Conservation (phyloP, 2,113 vertebrate species). For the Microcebus tavaratra region DNA sequence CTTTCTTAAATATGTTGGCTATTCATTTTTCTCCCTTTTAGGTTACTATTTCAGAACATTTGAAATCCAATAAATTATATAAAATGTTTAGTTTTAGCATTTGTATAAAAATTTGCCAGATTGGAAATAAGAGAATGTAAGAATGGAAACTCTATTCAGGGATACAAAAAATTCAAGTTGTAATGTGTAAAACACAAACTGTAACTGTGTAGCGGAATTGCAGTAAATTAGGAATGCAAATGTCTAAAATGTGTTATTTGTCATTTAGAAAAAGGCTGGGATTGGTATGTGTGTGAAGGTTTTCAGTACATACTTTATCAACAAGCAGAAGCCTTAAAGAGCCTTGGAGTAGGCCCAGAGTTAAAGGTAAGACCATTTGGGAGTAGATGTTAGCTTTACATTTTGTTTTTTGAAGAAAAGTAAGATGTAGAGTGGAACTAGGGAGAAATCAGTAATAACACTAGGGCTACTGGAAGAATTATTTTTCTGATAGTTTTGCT, state of each 20-base stretch:
- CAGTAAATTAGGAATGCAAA: background rate
- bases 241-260: background rate
- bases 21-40: background rate
- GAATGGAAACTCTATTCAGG: background rate
- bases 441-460: background rate
- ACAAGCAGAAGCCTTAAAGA: conserved; percentile 92
- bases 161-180: background rate
- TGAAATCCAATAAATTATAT: background rate
- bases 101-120: background rate
- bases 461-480: background rate
- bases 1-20: background rate
- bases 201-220: background rate
- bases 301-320: conserved; percentile 93
- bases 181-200: background rate
- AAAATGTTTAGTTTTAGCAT: conserved; percentile 18
- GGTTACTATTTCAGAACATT: background rate
- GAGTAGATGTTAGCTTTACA: too few relatives aligned
- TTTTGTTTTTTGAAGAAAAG: background rate
- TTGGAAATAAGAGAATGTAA: background rate
- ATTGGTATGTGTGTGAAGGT: conserved; percentile 94
- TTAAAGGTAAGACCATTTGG: conserved; percentile 88
- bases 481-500: background rate
- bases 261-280: conserved; percentile 81
- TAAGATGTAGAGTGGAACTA: background rate
- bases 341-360: conserved; percentile 87